These are phyloP conservation scores for Arrhopalites spinosus DNA, from an alignment of 2,888 invertebrate genomes.

Conservation along the genomic window DNA sequence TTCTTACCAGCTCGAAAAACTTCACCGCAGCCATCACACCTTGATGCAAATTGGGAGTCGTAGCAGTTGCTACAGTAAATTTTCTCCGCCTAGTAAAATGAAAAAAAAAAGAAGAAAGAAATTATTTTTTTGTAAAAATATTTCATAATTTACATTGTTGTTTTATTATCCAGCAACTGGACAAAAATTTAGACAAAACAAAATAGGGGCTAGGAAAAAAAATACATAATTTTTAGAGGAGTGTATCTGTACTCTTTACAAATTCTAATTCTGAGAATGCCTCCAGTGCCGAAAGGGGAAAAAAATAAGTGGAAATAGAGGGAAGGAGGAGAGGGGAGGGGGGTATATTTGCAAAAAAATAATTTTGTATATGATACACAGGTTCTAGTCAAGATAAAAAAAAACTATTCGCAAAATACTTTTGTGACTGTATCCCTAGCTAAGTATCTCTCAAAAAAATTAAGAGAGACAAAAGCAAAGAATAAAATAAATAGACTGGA, in stretches of 20 bases:
- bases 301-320: background rate
- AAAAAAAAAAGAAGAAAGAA: background rate
- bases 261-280: background rate
- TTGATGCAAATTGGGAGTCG: constrained; percentile 95
- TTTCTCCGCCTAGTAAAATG: constrained; percentile 74
- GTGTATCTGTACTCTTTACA: no score
- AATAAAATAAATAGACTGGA: no score
- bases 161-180: background rate
- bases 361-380: no score
- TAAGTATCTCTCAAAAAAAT: no score
- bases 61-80: constrained; percentile 99
- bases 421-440: no score
- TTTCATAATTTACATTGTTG: background rate
- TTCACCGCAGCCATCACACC: constrained; percentile 98
- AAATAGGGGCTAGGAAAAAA: background rate
- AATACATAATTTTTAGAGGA: background rate
- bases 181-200: background rate
- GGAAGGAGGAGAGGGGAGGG: no score
- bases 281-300: background rate
- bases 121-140: background rate
- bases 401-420: no score
- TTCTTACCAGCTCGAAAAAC: constrained; percentile 97
- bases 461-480: no score
- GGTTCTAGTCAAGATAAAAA: no score
- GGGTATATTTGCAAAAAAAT: no score